Conservation (phyloP, 2,797 vertebrate species). For the Netta rufina region DNA sequence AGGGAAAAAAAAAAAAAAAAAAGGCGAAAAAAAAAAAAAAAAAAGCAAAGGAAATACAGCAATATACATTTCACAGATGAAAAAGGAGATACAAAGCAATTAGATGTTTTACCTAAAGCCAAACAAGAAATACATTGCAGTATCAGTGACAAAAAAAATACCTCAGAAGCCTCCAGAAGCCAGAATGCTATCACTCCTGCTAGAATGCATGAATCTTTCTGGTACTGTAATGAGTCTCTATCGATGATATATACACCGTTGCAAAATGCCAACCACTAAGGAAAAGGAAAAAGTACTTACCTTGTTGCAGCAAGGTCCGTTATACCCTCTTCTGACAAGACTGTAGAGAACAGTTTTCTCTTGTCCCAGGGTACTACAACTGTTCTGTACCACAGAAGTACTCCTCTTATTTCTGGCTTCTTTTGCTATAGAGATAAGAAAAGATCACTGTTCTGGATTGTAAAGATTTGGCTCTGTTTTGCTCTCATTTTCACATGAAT, state of each 20-base stretch:
- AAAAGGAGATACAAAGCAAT: neutral
- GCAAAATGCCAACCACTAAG: neutral
- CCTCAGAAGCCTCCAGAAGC: neutral
- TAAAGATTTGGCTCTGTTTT: neutral
- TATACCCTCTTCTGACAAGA: neutral
- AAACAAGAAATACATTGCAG: neutral
- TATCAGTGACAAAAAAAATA: neutral
- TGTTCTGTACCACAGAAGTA: neutral
- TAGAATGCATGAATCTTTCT: neutral
- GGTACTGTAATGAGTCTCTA: neutral
- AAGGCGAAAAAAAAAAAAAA: neutral
- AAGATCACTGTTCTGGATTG: neutral
- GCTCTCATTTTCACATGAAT: neutral
- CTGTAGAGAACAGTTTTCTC: neutral
- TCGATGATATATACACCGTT: neutral
- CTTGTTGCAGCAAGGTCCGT: neutral
- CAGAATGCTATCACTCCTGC: neutral
- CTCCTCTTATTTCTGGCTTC: neutral
- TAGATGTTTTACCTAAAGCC: neutral
- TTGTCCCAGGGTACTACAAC: neutral
- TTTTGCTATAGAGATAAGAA: neutral
- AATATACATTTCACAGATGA: neutral
- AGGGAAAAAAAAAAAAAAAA: neutral
- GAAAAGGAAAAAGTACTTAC: conserved; percentile 2
- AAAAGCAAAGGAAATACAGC: neutral